Base-by-base conservation (phyloP, 2,888 invertebrate genomes). In the Agonopterix subpropinquella region DNA sequence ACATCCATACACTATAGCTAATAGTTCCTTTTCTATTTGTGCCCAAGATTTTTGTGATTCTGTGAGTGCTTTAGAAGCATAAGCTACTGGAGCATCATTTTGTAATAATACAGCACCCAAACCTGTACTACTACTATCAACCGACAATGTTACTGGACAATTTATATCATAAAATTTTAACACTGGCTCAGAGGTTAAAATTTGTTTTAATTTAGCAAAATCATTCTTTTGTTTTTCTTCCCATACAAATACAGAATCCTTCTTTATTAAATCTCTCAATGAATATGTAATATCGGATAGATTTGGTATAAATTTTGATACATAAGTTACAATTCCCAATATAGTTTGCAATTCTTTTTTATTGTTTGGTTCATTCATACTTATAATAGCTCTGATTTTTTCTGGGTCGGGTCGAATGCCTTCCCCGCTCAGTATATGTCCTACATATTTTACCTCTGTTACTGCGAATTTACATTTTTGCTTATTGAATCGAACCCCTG, bases 11-110 rank as follows among this genome's bases (percentile, higher is more conserved):
- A 52, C 50, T 11, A 60, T 49, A 5, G 55, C 57, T 41, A 55
- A 35, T 0, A 53, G 10, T 44, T 58, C 57, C 41, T 58, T 58
- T 45, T 60, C 58, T 15, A 61, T 58, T 44, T 59, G 58, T 3
- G 57, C 54, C 42, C 53, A 51, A 37, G 13, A 8, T 41, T 45
- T 45, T 28, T 56, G 56, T 43, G 39, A 36, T 36, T 54, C 52
- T 3, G 55, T 51, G 8, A 58, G 43, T 13, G 55, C 53, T 45
- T 56, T 53, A 11, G 54, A 52, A 10, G 53, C 53, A 47, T 53
- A 55, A 3, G 53, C 53, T n/a, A 55, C 18, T 35, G 55, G 55
- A 15, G 28, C n/a, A 45, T 45, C 41, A 43, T 49, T 36, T 10
- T 53, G 55, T 4, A 52, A 15, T 1, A 54, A 15, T 8, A 50